A percentile compares a stretch with the other conserved stretches of the same genome.
phyloP scores from a whole-genome alignment of 92 coral and sea anemone genomes.

The Montipora capitata region DNA sequence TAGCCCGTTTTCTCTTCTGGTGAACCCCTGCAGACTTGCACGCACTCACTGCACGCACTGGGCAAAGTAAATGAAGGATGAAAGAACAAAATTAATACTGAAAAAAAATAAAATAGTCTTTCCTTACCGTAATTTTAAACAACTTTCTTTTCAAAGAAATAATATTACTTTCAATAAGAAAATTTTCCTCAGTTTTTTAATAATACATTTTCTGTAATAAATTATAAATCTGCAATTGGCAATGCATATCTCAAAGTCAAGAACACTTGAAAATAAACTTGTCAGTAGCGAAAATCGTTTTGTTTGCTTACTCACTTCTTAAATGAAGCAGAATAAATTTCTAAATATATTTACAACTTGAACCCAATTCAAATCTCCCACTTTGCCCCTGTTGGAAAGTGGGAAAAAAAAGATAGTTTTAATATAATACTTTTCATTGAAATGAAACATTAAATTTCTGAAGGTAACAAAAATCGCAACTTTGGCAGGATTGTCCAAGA shows the following conservation, averaged over 20 bases:
- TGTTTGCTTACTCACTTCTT: background rate
- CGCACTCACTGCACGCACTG: too few relatives aligned
- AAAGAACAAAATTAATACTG: too few relatives aligned
- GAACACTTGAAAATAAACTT: slow-evolving; percentile 32
- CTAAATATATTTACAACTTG: slow-evolving; percentile 15
- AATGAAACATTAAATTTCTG: too few relatives aligned
- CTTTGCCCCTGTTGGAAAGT: background rate
- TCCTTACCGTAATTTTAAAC: background rate
- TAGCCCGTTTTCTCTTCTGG: too few relatives aligned
- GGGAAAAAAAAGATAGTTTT: background rate
- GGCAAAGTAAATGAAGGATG: too few relatives aligned
- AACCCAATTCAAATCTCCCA: background rate
- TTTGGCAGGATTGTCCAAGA: too few relatives aligned
- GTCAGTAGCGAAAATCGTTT: background rate
- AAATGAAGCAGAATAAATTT: slow-evolving; percentile 27
- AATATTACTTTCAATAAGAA: slow-evolving; percentile 6
- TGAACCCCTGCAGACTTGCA: too few relatives aligned
- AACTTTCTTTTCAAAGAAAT: background rate
- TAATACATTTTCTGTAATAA: slow-evolving; percentile 38
- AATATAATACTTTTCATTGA: too few relatives aligned
- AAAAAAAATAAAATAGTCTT: background rate
- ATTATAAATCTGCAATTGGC: slow-evolving; percentile 38
- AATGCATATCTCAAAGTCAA: slow-evolving; percentile 24
- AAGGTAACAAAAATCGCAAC: too few relatives aligned
- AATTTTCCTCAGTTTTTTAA: background rate